A percentile compares a stretch with the other conserved stretches of the same genome.
These are phyloP conservation scores for Sinonovacula constricta DNA, from an alignment of 1,140 invertebrate genomes.

Conservation along the genomic window DNA sequence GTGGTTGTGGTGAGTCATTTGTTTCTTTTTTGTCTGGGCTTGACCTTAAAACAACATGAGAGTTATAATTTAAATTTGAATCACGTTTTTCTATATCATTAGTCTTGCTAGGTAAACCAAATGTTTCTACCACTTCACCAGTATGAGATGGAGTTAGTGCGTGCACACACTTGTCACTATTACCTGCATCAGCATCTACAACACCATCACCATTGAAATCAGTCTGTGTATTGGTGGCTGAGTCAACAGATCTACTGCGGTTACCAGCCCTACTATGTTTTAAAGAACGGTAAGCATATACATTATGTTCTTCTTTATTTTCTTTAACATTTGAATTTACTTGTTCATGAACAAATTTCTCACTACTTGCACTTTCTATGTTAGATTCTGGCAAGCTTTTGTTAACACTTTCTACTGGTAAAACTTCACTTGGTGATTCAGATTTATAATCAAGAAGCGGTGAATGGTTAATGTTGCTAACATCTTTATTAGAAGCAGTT, in stretches of 20 bases:
- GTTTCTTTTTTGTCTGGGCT: background rate
- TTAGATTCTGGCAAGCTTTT: background rate
- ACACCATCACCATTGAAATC: conserved; percentile 12
- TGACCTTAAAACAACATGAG: conserved; percentile 18
- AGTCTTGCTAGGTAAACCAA: background rate
- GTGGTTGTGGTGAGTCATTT: background rate
- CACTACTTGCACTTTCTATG: background rate
- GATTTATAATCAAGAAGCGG: conserved; percentile 6
- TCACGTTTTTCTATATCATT: conserved; percentile 17
- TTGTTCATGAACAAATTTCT: background rate
- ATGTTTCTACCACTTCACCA: no score
- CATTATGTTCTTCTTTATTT: background rate
- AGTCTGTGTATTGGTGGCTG: background rate
- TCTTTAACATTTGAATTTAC: background rate
- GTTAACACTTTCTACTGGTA: background rate
- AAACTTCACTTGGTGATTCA: conserved; percentile 3
- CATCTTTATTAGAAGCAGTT: conserved; percentile 29
- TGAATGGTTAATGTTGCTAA: no score
- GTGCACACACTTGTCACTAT: no score
- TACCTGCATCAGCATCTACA: conserved; percentile 13
- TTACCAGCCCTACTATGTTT: background rate
- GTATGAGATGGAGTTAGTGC: no score
- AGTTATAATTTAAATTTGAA: conserved; percentile 13
- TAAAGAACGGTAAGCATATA: conserved; percentile 27
- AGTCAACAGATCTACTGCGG: background rate